Evolutionary conservation across 2,888 invertebrate species (phyloP).

Genomic region (Gymnoscelis rufifasciata): DNA sequence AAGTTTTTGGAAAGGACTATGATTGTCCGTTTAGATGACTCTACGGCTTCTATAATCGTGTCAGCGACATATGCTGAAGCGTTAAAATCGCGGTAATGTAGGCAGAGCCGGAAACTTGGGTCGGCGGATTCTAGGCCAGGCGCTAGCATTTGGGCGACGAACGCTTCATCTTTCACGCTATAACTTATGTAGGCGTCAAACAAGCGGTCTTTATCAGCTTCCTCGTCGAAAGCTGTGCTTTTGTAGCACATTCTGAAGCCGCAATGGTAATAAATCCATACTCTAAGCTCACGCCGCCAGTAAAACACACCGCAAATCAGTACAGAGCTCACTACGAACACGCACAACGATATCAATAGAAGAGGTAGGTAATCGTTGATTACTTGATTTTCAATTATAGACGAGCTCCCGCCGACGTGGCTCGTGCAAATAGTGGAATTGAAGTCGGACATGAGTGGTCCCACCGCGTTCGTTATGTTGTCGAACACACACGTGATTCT

Average conservation of each 20-base stretch:
- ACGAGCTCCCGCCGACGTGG: conserved; percentile 84
- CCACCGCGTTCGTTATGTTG: conserved; percentile 84
- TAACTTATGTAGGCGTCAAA: conserved; percentile 98
- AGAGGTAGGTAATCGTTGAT: conserved; percentile 90
- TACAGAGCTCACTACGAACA: conserved; percentile 87
- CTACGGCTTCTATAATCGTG: conserved; percentile 94
- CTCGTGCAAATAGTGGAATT: conserved; percentile 88
- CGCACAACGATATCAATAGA: conserved; percentile 86
- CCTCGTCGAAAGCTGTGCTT: conserved; percentile 87
- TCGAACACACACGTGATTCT: conserved; percentile 87
- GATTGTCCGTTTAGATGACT: conserved; percentile 92
- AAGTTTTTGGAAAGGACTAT: conserved; percentile 95
- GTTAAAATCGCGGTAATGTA: conserved; percentile 95
- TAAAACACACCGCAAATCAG: conserved; percentile 88
- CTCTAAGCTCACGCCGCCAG: conserved; percentile 88
- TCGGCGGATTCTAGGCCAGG: conserved; percentile 91
- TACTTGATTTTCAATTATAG: conserved; percentile 85
- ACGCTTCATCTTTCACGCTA: conserved; percentile 94
- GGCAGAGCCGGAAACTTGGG: conserved; percentile 90
- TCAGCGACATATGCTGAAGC: conserved; percentile 93
- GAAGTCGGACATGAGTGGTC: conserved; percentile 85
- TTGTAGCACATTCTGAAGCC: conserved; percentile 92
- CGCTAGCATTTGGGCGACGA: conserved; percentile 92
- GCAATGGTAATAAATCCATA: conserved; percentile 92
- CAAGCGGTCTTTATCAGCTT: conserved; percentile 89